phyloP scores from a whole-genome alignment of 2,113 vertebrate species.

The Rostratula benghalensis region DNA sequence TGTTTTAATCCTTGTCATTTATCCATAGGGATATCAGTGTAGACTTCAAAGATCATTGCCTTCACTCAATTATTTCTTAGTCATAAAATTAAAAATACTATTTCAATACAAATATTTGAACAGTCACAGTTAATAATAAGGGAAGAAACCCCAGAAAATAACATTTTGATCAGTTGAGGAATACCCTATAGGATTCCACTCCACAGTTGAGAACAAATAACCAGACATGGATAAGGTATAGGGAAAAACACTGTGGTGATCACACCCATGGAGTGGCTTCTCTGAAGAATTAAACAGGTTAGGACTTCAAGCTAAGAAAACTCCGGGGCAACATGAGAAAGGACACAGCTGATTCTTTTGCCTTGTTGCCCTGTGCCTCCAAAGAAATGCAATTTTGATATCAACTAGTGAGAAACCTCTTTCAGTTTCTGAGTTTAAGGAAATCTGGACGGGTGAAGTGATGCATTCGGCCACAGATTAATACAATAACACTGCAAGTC shows the following conservation, averaged over 20 bases:
- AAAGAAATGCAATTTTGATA: background rate
- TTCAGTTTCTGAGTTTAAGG: background rate
- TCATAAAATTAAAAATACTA: background rate
- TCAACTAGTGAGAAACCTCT: background rate
- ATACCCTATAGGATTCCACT: background rate
- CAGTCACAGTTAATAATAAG: background rate
- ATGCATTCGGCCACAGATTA: background rate
- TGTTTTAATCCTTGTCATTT: background rate
- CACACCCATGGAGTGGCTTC: fast-evolving
- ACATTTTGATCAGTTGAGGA: background rate
- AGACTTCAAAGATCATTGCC: background rate
- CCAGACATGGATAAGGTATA: background rate
- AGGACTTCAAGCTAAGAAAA: background rate
- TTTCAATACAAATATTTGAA: background rate
- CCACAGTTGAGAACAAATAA: background rate
- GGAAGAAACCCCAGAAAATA: background rate
- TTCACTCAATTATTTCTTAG: background rate
- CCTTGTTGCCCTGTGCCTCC: background rate
- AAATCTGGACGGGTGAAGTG: background rate
- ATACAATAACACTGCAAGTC: background rate
- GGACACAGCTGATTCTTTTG: background rate
- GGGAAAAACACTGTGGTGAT: background rate
- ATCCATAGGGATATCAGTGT: background rate
- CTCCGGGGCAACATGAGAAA: background rate
- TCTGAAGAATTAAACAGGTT: background rate